Base-by-base conservation (phyloP, 2,888 invertebrate genomes). In the Sinohyriopsis cumingii region DNA sequence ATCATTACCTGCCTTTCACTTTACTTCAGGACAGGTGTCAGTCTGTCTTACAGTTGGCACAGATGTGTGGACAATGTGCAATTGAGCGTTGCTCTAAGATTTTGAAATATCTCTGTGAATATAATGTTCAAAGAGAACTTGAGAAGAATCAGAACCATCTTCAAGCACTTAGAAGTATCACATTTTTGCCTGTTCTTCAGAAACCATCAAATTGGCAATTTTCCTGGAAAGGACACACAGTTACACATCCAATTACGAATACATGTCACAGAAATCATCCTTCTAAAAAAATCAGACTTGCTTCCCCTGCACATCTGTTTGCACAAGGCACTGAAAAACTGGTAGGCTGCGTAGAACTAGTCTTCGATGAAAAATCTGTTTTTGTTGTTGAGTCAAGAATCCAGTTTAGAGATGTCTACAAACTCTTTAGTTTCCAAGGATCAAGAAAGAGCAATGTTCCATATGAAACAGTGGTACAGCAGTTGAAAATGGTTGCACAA, bases 201-300 rank as follows among this genome's bases (percentile, higher is more conserved):
- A 64, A 55, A 55, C 64, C 64, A 20, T 20, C 24, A 6, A 5
- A 64, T 19, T 64, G 64, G 64, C 64, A 54, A 55, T 55, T 64
- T 22, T n/a, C 20, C 20, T 64, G 64, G 64, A 20, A 62, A 53
- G 72, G 67, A 19, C 69, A 74, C 15, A 15, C 12, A 45, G 15
- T 45, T 45, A 45, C 9, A 45, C 15, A 15, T 45, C 0, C 15
- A 45, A 45, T 45, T 15, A 45, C 2, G 3, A 15, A 45, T 45
- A 45, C 45, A 45, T 45, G 45, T 12, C 0, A 45, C 12, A 45
- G 15, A 45, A 15, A 3, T 45, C 45, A 45, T 45, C 9, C 45
- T 45, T 45, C 15, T 12, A 45, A 45, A 45, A 45, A 12, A 45
- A 45, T 24, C 5, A 61, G 55, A 53, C 15, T 68, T 19, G 63